Evolutionary conservation across 2,113 vertebrate genomes (phyloP), one percentile per base, ranked within the genome.

Genomic region (Mesocricetus auratus): DNA sequence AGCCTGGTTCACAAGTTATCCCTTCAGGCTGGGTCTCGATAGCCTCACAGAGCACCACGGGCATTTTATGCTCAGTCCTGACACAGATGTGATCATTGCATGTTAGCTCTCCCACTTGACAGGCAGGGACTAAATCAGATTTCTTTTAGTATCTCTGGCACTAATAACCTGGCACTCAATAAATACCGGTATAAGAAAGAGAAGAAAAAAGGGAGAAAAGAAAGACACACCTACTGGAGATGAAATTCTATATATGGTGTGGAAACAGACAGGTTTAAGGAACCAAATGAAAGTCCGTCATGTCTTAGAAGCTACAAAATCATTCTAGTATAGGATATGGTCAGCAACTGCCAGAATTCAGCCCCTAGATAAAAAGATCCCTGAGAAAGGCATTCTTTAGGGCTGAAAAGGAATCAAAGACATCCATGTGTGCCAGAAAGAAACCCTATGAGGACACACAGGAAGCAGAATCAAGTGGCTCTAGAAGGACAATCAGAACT

Each of bases 261-360:
- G 26, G 68, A 96, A 93, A 31, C 13, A 45, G 3, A 16, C n/a
- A 94, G 7, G 24, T 26, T 64, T 95, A 95, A 89, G 75, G 22
- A 87, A 19, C 45, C 50, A 86, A 95, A 77, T 53, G 83, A 64
- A 87, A 95, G 73, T 81, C 29, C 60, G 29, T 53, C 36, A 93
- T 83, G 36, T 88, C 53, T 66, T 42, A 86, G n/a, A 56, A 33
- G 58, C 47, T 77, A 79, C n/a, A 82, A 92, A 86, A 71, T 42
- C 16, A 42, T 45, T 78, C 24, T 39, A 33, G 7, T 64, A 16
- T 11, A 71, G 11, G 29, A 53, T 9, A 8, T 53, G 29, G 2
- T 81, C 36, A 93, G 62, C 47, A 66, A 2, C 86, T 45, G 89
- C 16, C 26, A 71, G 12, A 96, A n/a, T 69, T 75, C 50, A 86